Percentiles rank a stretch among this genome's conserved stretches.
Evolutionary conservation across 2,797 vertebrate species (phyloP).

Genomic region (Tokudaia tokunoshimensis): DNA sequence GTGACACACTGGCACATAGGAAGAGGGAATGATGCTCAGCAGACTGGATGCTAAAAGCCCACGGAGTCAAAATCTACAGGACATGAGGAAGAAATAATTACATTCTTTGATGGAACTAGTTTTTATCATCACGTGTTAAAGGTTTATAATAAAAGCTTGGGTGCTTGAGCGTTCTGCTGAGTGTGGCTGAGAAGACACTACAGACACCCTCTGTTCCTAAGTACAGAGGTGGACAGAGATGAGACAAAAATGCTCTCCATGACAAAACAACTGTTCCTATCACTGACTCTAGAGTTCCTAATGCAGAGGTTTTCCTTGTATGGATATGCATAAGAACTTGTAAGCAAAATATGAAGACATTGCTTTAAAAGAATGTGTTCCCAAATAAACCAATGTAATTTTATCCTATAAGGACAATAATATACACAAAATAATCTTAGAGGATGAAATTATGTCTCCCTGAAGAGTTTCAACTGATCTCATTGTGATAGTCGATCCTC

Average conservation of each 20-base stretch:
- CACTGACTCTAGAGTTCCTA: neutral
- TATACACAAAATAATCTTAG: rapidly evolving
- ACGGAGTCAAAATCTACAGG: neutral
- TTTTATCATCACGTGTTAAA: neutral
- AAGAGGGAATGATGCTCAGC: too few species aligned
- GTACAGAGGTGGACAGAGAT: neutral
- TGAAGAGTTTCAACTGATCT: too few species aligned
- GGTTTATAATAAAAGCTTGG: neutral
- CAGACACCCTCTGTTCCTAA: neutral
- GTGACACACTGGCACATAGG: rapidly evolving
- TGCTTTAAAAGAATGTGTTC: neutral
- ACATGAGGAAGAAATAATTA: neutral
- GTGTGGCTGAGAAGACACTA: neutral
- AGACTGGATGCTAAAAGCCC: neutral
- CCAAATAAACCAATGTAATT: neutral
- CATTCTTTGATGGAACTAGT: neutral
- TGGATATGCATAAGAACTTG: rapidly evolving
- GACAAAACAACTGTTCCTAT: neutral
- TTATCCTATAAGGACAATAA: neutral
- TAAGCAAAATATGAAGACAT: neutral
- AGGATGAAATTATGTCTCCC: neutral
- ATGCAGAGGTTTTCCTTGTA: neutral
- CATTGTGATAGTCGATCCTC: neutral
- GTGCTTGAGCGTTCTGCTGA: neutral
- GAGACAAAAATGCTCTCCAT: neutral